A percentile compares a stretch with the other conserved stretches of the same genome.
These are phyloP conservation scores for Lichenostomus cassidix DNA, from an alignment of 2,113 vertebrate species.

Conservation along the genomic window DNA sequence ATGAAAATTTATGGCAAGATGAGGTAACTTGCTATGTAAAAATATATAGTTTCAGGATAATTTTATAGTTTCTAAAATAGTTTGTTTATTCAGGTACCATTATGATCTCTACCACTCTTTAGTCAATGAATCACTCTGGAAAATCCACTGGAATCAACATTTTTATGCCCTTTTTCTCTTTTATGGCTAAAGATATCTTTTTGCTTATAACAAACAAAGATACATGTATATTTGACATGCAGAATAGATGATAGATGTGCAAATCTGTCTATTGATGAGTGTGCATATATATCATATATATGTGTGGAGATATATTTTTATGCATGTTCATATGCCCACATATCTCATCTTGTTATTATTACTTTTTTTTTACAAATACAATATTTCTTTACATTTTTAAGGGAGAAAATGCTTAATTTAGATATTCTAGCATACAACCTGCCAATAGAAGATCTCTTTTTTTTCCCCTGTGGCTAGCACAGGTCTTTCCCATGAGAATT, in stretches of 20 bases:
- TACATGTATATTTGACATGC: background rate
- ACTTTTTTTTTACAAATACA: background rate
- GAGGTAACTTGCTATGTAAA: background rate
- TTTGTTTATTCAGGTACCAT: background rate
- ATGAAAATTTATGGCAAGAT: background rate
- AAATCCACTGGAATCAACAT: background rate
- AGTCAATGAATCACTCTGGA: background rate
- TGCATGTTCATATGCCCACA: background rate
- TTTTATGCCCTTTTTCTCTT: background rate
- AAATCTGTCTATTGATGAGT: background rate
- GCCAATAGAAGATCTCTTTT: background rate
- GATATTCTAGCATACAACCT: background rate
- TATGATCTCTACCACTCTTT: background rate
- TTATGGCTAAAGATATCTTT: background rate
- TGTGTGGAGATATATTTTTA: background rate
- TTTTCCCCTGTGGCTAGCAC: too few species aligned
- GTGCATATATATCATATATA: background rate
- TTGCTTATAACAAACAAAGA: background rate
- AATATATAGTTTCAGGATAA: background rate
- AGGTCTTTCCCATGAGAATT: too few species aligned
- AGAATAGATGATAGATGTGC: background rate
- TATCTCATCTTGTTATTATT: background rate
- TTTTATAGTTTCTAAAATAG: background rate
- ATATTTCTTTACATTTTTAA: background rate
- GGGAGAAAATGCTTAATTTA: background rate